Evolutionary conservation across 92 coral and sea anemone species (phyloP), one percentile per base, ranked within the genome.

Genomic region (Parazoanthus darwini): DNA sequence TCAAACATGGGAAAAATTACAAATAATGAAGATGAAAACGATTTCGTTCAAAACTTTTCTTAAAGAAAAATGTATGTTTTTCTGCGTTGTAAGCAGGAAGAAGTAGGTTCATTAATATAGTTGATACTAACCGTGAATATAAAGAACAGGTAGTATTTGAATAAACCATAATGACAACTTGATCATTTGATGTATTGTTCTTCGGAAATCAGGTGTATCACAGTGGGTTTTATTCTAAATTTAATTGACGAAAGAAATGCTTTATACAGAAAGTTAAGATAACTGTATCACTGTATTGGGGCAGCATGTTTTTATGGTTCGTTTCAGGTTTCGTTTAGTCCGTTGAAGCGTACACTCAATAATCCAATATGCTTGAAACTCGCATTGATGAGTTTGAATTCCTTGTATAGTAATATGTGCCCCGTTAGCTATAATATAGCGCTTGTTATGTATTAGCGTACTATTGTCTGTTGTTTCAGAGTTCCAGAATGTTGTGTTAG

Each of bases 1-100:
- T 70, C 66, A 84, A 84, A 70, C 78, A 44, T 83, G 78, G 39
- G 58, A 48, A 81, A 58, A 29, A 29, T 29, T 58, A 81, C 48
- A 33, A 16, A 58, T 36, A 38, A 51, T 29, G 48, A 42, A 39
- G 44, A 67, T 18, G 22, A 74, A 50, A 74, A 10, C 79, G n/a
- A 25, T 6, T 48, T 68, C 46, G 42, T 42, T 29, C 78, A 66
- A 58, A 51, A 73, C n/a, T 8, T 25, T 54, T 54, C 43, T 72
- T 0, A 29, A 4, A 63, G 68, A 39, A 38, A 76, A 8, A 39
- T 15, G 29, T 8, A 29, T 38, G 9, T 79, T 23, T 79, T 29
- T 50, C 63, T 48, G 22, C 22, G 23, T 23, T 20, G 16, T n/a
- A 11, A 46, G 50, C 35, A 29, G 42, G 42, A 43, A 20, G 43